phyloP scores from a whole-genome alignment of 1,140 invertebrate species.

The Whitmania pigra region DNA sequence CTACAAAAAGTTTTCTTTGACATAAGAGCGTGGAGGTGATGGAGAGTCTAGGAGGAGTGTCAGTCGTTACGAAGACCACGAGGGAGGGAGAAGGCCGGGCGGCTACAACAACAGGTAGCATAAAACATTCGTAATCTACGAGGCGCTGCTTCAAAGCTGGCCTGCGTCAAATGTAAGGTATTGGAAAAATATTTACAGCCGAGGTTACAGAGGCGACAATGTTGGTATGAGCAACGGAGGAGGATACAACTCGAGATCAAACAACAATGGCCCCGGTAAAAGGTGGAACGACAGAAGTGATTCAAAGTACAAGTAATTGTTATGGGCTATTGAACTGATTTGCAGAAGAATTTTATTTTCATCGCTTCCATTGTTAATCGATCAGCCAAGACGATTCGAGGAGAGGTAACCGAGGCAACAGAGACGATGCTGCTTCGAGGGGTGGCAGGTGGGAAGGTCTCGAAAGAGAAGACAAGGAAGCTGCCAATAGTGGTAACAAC shows the following conservation, averaged over 20 bases:
- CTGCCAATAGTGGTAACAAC: not conserved
- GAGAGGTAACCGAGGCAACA: not conserved
- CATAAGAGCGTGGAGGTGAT: not conserved
- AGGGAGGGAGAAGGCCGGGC: not conserved
- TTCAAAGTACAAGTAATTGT: not conserved
- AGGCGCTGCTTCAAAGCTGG: too few species aligned
- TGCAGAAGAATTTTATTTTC: too few species aligned
- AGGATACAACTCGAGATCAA: conserved; percentile 1
- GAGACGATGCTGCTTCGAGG: conserved; percentile 1
- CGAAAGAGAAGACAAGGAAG: not conserved
- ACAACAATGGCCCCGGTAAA: not conserved
- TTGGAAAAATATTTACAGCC: not conserved
- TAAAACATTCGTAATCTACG: too few species aligned
- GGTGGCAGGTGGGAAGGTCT: not conserved
- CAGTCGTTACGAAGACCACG: not conserved
- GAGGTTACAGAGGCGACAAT: conserved; percentile 8
- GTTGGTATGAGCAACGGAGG: not conserved
- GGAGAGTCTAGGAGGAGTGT: not conserved
- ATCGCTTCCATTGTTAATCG: too few species aligned
- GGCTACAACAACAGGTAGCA: not conserved
- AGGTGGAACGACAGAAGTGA: conserved; percentile 5
- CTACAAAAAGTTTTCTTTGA: too few species aligned
- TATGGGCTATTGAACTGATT: too few species aligned
- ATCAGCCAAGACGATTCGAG: too few species aligned
- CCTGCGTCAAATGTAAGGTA: not conserved